phyloP scores from a whole-genome alignment of 2,888 invertebrate species.

The Eupithecia exiguata region DNA sequence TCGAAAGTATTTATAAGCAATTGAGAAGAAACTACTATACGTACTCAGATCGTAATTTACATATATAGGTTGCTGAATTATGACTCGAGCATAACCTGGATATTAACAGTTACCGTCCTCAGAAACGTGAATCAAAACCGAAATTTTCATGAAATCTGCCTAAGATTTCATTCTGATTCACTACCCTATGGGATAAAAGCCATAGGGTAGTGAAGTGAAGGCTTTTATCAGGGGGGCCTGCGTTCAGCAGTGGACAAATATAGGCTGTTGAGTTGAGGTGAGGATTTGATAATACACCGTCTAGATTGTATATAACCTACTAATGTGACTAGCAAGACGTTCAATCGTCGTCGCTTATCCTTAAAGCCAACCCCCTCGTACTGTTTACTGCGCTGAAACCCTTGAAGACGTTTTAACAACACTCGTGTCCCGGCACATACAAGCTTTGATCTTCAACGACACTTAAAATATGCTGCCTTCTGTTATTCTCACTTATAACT shows the following conservation, averaged over 20 bases:
- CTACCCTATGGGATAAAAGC: too few species aligned
- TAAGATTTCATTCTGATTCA: too few species aligned
- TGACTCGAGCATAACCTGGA: not conserved
- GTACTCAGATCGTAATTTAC: not conserved
- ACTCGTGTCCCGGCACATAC: slow-evolving; percentile 64
- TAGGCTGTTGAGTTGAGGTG: too few species aligned
- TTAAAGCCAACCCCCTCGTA: slow-evolving; percentile 55
- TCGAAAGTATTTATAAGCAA: not conserved
- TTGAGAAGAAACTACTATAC: not conserved
- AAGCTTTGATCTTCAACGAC: slow-evolving; percentile 77
- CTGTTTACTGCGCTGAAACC: slow-evolving; percentile 77
- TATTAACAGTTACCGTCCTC: not conserved
- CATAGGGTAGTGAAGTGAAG: too few species aligned
- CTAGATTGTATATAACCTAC: not conserved
- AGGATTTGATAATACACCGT: too few species aligned
- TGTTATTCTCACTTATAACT: slow-evolving; percentile 42
- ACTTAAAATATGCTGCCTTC: slow-evolving; percentile 61
- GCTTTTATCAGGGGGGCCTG: too few species aligned
- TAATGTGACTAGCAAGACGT: not conserved
- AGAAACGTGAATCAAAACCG: not conserved
- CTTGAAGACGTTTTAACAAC: slow-evolving; percentile 79
- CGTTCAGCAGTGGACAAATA: too few species aligned
- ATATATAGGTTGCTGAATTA: not conserved
- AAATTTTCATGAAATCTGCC: too few species aligned
- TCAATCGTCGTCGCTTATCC: slow-evolving; percentile 16